These are phyloP conservation scores for Aphelinus atriplicis DNA, from an alignment of 1,140 invertebrate species.

Conservation along the genomic window DNA sequence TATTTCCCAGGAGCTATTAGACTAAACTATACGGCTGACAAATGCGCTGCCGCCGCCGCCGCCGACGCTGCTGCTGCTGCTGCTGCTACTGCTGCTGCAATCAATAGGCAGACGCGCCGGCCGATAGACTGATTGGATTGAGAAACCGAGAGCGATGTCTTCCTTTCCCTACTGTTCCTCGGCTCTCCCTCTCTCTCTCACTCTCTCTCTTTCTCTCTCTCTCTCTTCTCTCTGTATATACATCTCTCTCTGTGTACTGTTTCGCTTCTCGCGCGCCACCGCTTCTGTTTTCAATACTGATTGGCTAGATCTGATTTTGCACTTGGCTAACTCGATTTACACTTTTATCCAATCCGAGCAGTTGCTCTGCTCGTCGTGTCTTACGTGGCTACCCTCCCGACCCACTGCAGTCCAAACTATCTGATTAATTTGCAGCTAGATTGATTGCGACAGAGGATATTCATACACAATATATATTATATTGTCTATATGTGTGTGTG, in stretches of 20 bases:
- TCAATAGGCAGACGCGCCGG: conserved; percentile 23
- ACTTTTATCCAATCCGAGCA: too few species aligned
- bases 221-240: too few species aligned
- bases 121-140: conserved; percentile 33
- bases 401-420: too few species aligned
- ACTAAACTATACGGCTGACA: conserved; percentile 64
- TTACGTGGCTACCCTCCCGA: too few species aligned
- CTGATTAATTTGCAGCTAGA: too few species aligned
- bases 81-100: neutral
- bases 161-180: conserved; percentile 8
- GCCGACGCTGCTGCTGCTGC: too few species aligned
- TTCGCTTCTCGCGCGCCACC: neutral
- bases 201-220: too few species aligned
- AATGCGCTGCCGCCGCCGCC: conserved; percentile 46
- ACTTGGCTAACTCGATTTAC: too few species aligned
- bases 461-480: too few species aligned
- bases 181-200: neutral
- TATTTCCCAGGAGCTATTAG: conserved; percentile 62
- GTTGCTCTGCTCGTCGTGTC: too few species aligned
- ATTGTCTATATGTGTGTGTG: neutral
- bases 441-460: too few species aligned
- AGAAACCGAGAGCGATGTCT: conserved; percentile 4
- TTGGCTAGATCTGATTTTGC: conserved; percentile 10
- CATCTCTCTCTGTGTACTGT: neutral
- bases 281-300: neutral